Base-by-base conservation (phyloP, 1,140 invertebrate species). In the Metopolophium dirhodum region DNA sequence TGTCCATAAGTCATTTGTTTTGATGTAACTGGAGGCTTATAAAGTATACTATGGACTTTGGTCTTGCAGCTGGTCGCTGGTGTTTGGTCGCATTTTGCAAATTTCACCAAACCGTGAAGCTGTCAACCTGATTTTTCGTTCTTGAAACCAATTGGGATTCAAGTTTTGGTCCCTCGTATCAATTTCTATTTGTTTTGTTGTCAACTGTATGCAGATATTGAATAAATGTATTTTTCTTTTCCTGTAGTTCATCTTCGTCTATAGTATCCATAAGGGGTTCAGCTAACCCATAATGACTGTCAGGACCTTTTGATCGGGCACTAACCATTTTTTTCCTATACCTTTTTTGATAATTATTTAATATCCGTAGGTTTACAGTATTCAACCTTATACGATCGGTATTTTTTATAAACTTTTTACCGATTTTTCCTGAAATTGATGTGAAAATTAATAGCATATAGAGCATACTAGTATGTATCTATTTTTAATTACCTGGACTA, bases 81-180 rank as follows among this genome's bases (percentile, higher is more conserved):
- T 87, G 18, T 87, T 23, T 23, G n/a, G 26, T 51, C 87, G 87
- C 49, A 89, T 89, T 54, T 89, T 89, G 37, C 87, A 89, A 54
- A 89, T 89, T 35, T 89, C 87, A 7, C 87, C 87, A 54, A 89
- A 89, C 45, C 49, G 26, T 18, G 49, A 87, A 87, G 45, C 86
- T 87, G 86, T 87, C 45, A 87, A 49, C 23, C 86, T 45, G 11
- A 47, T 87, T 87, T 87, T 87, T n/a, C 86, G 23, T 87, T 87
- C 86, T 87, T 87, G 45, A 87, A 87, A 87, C 86, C 30, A 87
- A 26, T 47, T 49, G 20, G 26, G 86, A 87, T 87, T 87, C 18
- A 47, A 45, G 47, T 87, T 23, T 87, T 87, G 41, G 22, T 87
- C 45, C 47, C 45, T 87, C 23, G 41, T 87, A 87, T 49, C 22